These are phyloP conservation scores for Cacatua alba DNA, from an alignment of 2,113 vertebrate genomes.

Conservation along the genomic window DNA sequence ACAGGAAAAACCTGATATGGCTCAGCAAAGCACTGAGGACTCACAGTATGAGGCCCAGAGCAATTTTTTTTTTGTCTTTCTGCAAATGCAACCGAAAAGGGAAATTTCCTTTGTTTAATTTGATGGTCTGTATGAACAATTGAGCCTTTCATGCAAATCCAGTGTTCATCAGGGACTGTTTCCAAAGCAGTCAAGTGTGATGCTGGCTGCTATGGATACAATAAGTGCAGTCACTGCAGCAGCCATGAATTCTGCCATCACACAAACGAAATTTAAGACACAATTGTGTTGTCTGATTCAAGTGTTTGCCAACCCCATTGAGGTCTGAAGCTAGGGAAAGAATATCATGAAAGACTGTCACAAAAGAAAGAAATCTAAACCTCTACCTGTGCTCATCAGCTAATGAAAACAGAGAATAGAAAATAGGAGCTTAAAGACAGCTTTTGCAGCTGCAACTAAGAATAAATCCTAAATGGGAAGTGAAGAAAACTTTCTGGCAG, in stretches of 20 bases:
- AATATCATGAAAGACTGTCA: neutral
- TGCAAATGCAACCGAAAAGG: neutral
- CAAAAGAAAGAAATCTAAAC: neutral
- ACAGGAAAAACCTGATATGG: neutral
- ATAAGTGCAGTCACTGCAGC: neutral
- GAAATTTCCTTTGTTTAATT: neutral
- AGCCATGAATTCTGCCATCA: neutral
- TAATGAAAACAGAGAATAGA: neutral
- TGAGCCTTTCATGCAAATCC: neutral
- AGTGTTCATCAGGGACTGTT: neutral
- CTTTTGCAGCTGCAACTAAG: neutral
- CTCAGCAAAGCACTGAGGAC: neutral
- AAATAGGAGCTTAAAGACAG: neutral
- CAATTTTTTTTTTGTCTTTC: neutral
- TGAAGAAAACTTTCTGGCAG: neutral
- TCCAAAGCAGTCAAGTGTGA: neutral
- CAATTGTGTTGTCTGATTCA: neutral
- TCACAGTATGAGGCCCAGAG: neutral
- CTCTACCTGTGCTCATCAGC: neutral
- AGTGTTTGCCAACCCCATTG: neutral
- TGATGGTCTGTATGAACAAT: neutral
- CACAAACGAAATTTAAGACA: neutral
- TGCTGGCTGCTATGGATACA: conserved; percentile 15
- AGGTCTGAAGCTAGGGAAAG: neutral
- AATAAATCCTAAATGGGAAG: neutral